Base-by-base conservation (phyloP, 2,113 vertebrate genomes). In the Syngnathoides biaculeatus region DNA sequence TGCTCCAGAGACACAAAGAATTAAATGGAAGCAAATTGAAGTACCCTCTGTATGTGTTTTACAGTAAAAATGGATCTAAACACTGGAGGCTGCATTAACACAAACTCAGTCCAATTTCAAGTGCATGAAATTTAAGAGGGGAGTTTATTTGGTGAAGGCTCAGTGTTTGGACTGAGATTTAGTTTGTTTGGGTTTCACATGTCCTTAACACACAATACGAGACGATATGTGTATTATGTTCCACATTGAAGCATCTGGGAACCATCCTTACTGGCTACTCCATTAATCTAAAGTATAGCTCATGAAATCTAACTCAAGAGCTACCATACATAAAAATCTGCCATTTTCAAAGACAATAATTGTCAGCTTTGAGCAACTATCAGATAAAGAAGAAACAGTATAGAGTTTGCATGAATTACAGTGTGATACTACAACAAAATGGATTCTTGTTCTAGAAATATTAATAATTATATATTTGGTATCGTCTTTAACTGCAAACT, bases 1-100 rank as follows among this genome's bases (percentile, higher is more conserved):
- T 81, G 76, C 59, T 65, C 74, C 71, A 74, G 19, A 65, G 30
- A 56, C 67, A 40, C 13, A 13, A 20, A 43, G 38, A 43, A 43
- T 15, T 22, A 14, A 26, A 43, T 26, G 40, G 38, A 62, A 43
- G 35, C 1, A 1, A 22, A 61, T 43, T 24, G 10, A 52, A 52
- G 48, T 52, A 20, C 20, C 48, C 8, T 52, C 42, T 56, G 11
- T 43, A 62, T 43, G 22, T 43, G 6, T 35, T 35, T 35, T 43
- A 40, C 1, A n/a, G 22, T 47, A 15, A 69, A 69, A 73, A 71
- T 22, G 39, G 64, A 4, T 22, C 10, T 20, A 65, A 24, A 35
- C 27, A 15, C 8, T 43, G 38, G 19, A 47, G 57, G 47, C 3
- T 50, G 38, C 48, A 59, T 9, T 61, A 22, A 52, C 65, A 42